Percentiles rank a stretch among this genome's conserved stretches.
Conservation (phyloP, 1,140 invertebrate species). For the Diabrotica virgifera region DNA sequence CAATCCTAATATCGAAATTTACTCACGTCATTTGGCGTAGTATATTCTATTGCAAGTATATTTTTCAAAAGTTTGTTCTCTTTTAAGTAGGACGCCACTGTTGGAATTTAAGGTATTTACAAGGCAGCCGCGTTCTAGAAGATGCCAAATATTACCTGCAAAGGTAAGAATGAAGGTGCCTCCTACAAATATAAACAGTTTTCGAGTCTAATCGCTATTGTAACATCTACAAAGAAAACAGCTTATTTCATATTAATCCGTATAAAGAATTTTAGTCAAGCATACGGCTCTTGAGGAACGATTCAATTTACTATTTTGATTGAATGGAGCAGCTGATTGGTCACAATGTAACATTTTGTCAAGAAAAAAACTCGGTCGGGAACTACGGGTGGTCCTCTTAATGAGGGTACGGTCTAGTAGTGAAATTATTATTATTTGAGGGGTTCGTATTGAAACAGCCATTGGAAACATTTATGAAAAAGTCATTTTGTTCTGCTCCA, state of each 20-base stretch:
- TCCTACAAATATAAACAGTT: conserved; percentile 3
- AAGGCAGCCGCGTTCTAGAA: not conserved
- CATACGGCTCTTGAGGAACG: not conserved
- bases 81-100: not conserved
- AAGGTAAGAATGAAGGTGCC: not conserved
- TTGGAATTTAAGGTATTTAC: not conserved
- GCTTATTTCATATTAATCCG: conserved; percentile 2
- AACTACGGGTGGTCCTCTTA: not conserved
- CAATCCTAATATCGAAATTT: too few species aligned
- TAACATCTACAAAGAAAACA: not conserved
- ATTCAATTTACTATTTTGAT: not conserved
- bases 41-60: too few species aligned
- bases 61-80: too few species aligned
- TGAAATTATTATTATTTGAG: not conserved
- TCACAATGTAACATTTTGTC: not conserved
- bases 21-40: too few species aligned
- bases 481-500: too few species aligned
- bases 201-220: conserved; percentile 2
- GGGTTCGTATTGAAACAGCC: not conserved
- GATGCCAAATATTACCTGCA: not conserved
- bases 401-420: not conserved
- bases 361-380: not conserved
- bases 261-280: conserved; percentile 3
- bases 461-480: too few species aligned
- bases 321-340: conserved; percentile 1